Conservation (phyloP, 1,140 invertebrate species). For the Notospermus geniculatus region DNA sequence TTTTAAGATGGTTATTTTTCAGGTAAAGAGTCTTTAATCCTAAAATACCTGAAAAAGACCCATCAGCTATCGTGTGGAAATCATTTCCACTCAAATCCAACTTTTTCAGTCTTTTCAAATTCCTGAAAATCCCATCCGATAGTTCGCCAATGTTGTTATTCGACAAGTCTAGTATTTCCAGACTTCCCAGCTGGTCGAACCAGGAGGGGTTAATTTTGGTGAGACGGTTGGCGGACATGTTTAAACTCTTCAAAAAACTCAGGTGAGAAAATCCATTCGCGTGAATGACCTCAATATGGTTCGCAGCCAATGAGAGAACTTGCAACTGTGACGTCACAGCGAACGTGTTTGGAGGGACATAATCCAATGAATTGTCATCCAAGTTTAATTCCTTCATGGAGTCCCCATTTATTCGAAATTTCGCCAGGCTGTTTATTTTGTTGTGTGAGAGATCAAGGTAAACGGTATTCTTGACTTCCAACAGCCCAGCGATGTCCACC, state of each 20-base stretch:
- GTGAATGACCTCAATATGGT: neutral
- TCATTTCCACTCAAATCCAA: neutral
- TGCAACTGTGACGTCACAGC: neutral
- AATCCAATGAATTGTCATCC: constrained; percentile 4
- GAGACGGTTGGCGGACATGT: constrained; percentile 4
- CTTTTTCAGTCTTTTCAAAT: neutral
- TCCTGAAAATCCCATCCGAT: neutral
- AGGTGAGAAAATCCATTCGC: neutral
- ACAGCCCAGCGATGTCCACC: neutral
- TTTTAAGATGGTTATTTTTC: constrained; percentile 4
- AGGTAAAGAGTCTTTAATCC: neutral
- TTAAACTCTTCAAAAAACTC: neutral
- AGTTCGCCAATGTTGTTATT: neutral
- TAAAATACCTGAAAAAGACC: neutral
- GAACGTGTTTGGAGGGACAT: neutral
- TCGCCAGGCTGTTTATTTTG: neutral
- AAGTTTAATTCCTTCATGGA: neutral
- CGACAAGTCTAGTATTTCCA: neutral
- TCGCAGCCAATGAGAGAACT: neutral
- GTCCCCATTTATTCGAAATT: neutral
- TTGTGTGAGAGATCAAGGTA: neutral
- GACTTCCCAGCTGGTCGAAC: neutral
- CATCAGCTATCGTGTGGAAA: neutral
- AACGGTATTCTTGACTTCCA: neutral
- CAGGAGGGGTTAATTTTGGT: neutral